Conservation (phyloP, 2,113 vertebrate genomes). For the Otolemur garnettii region DNA sequence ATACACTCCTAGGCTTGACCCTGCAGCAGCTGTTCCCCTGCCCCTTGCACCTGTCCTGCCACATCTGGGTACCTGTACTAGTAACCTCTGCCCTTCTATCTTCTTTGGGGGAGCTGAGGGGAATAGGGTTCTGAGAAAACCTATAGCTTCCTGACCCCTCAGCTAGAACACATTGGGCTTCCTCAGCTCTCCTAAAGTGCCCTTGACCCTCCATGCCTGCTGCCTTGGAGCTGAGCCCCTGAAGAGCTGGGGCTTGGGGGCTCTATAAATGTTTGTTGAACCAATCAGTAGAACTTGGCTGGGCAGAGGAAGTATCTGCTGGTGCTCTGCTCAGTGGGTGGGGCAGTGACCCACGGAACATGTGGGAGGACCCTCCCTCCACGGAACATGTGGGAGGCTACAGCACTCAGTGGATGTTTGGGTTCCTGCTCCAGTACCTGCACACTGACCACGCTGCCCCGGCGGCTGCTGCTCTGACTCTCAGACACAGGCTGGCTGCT, state of each 20-base stretch:
- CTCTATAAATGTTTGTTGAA: not conserved
- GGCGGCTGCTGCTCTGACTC: constrained; percentile 96
- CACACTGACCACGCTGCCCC: constrained; percentile 93
- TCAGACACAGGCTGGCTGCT: constrained; percentile 93
- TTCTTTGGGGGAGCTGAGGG: not conserved
- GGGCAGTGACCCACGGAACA: not conserved
- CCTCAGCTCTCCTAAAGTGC: not conserved
- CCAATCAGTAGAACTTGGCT: not conserved
- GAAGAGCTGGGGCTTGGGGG: not conserved
- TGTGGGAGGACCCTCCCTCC: not conserved
- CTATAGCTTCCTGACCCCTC: not conserved
- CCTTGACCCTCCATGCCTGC: not conserved
- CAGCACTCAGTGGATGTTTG: not conserved
- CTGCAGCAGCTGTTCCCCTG: accelerated
- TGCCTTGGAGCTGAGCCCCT: not conserved
- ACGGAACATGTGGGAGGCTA: accelerated
- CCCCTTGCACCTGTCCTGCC: not conserved
- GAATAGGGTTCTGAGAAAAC: not conserved
- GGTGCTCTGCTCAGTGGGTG: not conserved
- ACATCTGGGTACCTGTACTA: not conserved
- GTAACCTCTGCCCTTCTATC: not conserved
- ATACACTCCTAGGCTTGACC: accelerated
- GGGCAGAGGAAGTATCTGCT: not conserved
- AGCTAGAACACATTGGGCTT: not conserved
- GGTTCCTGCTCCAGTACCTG: constrained; percentile 87